Conservation (phyloP, 2,113 vertebrate species). For the Megatriorchis doriae region DNA sequence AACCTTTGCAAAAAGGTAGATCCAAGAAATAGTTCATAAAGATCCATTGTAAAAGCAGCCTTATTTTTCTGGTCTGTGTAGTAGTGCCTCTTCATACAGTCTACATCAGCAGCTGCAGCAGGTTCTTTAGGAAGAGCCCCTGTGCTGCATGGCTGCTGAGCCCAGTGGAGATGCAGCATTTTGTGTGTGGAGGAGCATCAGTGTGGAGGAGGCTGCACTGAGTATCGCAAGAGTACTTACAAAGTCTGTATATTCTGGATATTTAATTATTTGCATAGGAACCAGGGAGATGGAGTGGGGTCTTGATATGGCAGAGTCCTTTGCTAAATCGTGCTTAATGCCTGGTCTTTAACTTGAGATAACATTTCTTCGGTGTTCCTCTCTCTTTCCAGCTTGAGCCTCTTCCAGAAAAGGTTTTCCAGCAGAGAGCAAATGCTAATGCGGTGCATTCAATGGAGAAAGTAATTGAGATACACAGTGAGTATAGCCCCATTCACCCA, state of each 20-base stretch:
- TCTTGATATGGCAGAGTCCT: not conserved
- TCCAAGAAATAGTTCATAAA: not conserved
- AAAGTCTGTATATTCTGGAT: not conserved
- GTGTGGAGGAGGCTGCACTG: not conserved
- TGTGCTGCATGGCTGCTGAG: not conserved
- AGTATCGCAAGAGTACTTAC: not conserved
- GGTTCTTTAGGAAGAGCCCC: not conserved
- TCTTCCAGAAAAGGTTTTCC: constrained; percentile 86
- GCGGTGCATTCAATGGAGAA: constrained; percentile 93
- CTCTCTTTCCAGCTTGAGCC: constrained; percentile 76
- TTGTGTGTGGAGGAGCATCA: not conserved
- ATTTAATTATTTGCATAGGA: not conserved
- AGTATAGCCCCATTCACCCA: constrained; percentile 37
- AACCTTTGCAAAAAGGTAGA: not conserved
- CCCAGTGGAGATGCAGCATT: not conserved
- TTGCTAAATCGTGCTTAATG: not conserved
- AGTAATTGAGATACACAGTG: constrained; percentile 90
- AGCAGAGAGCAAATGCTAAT: constrained; percentile 88
- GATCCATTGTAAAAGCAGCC: not conserved
- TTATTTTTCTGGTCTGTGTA: not conserved
- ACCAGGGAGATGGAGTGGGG: no score
- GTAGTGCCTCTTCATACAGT: not conserved
- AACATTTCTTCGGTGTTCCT: not conserved
- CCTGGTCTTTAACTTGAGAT: not conserved
- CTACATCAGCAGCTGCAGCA: not conserved